Percentiles rank a stretch among this genome's conserved stretches.
Evolutionary conservation across 2,797 vertebrate genomes (phyloP).

Genomic region (Geotrypetes seraphini): DNA sequence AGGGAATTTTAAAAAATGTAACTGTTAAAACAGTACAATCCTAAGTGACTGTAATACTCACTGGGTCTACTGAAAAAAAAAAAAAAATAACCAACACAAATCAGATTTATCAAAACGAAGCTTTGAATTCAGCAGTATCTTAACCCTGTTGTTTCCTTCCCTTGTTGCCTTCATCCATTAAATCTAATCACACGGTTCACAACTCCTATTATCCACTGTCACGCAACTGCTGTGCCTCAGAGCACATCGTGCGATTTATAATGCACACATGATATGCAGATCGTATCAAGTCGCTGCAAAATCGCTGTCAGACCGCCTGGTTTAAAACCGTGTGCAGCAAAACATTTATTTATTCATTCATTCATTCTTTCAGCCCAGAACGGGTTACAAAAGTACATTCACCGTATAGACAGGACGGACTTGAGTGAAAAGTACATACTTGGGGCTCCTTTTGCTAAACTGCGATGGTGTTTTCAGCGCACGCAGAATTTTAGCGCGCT

Average conservation of each 20-base stretch:
- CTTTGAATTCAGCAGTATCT: background rate
- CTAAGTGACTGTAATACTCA: too few species aligned
- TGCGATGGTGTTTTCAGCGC: too few species aligned
- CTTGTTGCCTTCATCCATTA: slow-evolving; percentile 30
- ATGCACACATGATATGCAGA: slow-evolving; percentile 5
- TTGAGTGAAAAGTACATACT: too few species aligned
- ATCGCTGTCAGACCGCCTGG: slow-evolving; percentile 7
- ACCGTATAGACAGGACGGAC: too few species aligned
- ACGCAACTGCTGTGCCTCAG: slow-evolving; percentile 38
- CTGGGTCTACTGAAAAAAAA: too few species aligned
- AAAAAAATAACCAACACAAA: background rate
- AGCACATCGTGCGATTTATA: background rate
- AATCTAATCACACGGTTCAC: slow-evolving; percentile 58
- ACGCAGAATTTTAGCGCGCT: too few species aligned
- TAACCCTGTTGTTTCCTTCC: slow-evolving; percentile 14
- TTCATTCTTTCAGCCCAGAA: too few species aligned
- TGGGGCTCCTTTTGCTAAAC: too few species aligned
- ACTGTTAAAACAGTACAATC: too few species aligned
- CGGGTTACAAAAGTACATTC: too few species aligned
- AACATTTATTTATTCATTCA: too few species aligned
- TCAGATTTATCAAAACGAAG: slow-evolving; percentile 2
- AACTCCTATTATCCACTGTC: slow-evolving; percentile 51
- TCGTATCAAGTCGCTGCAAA: slow-evolving; percentile 7
- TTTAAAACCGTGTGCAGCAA: slow-evolving; percentile 6
- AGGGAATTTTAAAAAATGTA: too few species aligned